Evolutionary conservation across 2,113 vertebrate species (phyloP), one percentile per base, ranked within the genome.

Genomic region (Rhea pennata): DNA sequence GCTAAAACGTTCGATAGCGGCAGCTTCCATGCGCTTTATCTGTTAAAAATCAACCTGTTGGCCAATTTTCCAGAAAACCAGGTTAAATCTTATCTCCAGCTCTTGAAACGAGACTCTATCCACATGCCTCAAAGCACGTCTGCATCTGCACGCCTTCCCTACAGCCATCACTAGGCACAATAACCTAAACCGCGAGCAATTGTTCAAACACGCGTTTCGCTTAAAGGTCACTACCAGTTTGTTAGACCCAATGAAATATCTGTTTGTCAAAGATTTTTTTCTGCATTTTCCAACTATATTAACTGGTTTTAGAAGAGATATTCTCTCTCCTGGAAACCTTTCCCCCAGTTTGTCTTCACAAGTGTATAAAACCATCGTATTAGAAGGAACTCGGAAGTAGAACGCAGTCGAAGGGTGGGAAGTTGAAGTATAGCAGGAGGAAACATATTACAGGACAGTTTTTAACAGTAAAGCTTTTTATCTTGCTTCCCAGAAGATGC

Each of bases 1-100:
- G 73, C 66, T 91, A 88, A 81, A 4, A 72, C 20, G 36, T 92
- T 65, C 88, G 77, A 92, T 29, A 67, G 44, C 91, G 61, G 91
- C 84, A 51, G 76, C 56, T 77, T 64, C 50, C 80, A 65, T 20
- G 22, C 39, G 56, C 76, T 87, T 81, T 88, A 66, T 70, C 84
- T 31, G 16, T 71, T 27, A 67, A 81, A 80, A 66, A 76, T 39
- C 44, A 61, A 76, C 36, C 53, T 62, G 69, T 74, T 62, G 73
- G 75, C 85, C 79, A 56, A 64, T 62, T 70, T 77, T 78, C 61
- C 80, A 67, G 65, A 46, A 92, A 91, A 71, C 42, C 53, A 48
- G 84, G 16, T 6, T 42, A 19, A 65, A 72, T 17, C 66, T 84
- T 40, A 40, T 29, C 81, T 53, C 77, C 61, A 9, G 59, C n/a